Percentiles rank a stretch among this genome's conserved stretches.
Evolutionary conservation across 2,113 vertebrate species (phyloP).

Genomic region (Nothocercus julius): DNA sequence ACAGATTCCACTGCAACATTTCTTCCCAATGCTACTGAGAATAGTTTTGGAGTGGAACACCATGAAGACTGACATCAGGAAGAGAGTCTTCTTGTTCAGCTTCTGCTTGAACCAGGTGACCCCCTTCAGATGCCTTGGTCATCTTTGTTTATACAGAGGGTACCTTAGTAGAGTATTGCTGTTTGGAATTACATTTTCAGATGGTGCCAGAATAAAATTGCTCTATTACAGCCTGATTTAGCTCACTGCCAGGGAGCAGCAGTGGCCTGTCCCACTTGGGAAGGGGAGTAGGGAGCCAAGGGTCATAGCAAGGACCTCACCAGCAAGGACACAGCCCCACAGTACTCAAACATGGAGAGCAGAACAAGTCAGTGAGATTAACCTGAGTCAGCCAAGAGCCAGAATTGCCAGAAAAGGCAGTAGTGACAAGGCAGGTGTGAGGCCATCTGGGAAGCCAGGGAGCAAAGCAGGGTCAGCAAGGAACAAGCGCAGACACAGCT

Average conservation of each 20-base stretch:
- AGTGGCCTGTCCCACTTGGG: not conserved
- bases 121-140: not conserved
- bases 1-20: not conserved
- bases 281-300: not conserved
- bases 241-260: not conserved
- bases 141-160: not conserved
- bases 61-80: fast-evolving
- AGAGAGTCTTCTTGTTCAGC: not conserved
- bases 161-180: not conserved
- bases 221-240: not conserved
- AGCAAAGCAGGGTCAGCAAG: not conserved
- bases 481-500: not conserved
- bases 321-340: not conserved
- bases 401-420: not conserved
- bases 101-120: not conserved
- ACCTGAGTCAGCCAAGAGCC: not conserved
- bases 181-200: fast-evolving
- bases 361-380: not conserved
- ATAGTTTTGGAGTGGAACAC: not conserved
- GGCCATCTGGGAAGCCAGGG: not conserved
- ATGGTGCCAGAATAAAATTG: not conserved
- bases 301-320: not conserved
- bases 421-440: not conserved
- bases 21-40: not conserved
- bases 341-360: not conserved